Base-by-base conservation (phyloP, 2,888 invertebrate species). In the Pterostichus niger region DNA sequence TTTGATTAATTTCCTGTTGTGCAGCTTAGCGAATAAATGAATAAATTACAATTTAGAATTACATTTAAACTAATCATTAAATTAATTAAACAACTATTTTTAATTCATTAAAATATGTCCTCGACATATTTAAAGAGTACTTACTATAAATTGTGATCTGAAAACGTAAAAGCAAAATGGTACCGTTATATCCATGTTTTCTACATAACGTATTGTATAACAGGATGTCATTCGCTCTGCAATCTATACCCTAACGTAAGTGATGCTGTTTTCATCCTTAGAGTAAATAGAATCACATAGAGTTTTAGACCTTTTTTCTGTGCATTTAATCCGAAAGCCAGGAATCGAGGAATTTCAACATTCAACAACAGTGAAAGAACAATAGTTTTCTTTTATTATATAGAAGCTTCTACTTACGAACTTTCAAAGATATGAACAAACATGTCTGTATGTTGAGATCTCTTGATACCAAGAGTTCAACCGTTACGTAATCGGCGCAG, bases 191-290 rank as follows among this genome's bases (percentile, higher is more conserved):
- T 56, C 17, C 56, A 0, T 5, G 24, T 56, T 56, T 56, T 13
- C 56, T 11, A 49, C 49, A 49, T n/a, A 56, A 56, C 56, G 56
- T 56, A 56, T 56, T 56, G 56, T 56, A 56, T 17, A 56, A 49
- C 17, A 56, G 56, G 56, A 56, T 56, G 56, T 56, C 17, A 56
- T 56, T 56, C 56, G 5, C 49, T 49, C 49, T 49, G n/a, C 0
- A 49, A 10, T 17, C n/a, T n/a, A n/a, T n/a, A n/a, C n/a, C n/a
- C n/a, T n/a, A n/a, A n/a, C n/a, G n/a, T n/a, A 17, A 56, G n/a
- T 56, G 56, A 56, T 17, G 24, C 17, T 17, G 24, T 56, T 56
- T 17, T 56, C 56, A 56, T 56, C 17, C 56, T 17, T 56, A 15
- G 9, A 56, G 56, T 56, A 56, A 56, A 56, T 56, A 9, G 17